phyloP scores from a whole-genome alignment of 2,797 vertebrate species.

The Pagetopsis macropterus region DNA sequence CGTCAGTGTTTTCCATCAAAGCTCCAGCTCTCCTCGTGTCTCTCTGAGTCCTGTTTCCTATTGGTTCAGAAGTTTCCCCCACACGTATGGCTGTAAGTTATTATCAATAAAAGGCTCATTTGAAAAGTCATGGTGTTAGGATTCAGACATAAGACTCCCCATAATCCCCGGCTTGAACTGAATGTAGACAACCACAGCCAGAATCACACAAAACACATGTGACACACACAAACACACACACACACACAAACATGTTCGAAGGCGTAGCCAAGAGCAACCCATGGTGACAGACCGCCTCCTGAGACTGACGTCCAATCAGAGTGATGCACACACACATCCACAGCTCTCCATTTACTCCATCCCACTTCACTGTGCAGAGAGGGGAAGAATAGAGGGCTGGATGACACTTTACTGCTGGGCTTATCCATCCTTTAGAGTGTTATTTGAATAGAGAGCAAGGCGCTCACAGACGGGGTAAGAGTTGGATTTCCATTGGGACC shows the following conservation, averaged over 20 bases:
- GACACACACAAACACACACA: constrained; percentile 6
- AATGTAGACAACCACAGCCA: constrained; percentile 7
- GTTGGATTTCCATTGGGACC: constrained; percentile 16
- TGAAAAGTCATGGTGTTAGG: neutral
- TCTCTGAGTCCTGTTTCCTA: too few species aligned
- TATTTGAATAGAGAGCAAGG: neutral
- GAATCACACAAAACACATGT: neutral
- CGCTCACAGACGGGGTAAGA: neutral
- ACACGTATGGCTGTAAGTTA: too few species aligned
- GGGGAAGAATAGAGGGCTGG: constrained; percentile 3
- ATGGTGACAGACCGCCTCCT: constrained; percentile 28
- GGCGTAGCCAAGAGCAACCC: constrained; percentile 15
- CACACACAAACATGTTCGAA: constrained; percentile 3
- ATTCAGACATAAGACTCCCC: constrained; percentile 9
- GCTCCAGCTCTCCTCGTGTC: too few species aligned
- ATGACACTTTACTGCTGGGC: constrained; percentile 18
- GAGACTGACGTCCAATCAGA: constrained; percentile 48
- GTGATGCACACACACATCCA: constrained; percentile 10
- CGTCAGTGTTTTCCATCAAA: too few species aligned
- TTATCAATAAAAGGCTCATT: neutral
- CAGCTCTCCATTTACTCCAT: constrained; percentile 24
- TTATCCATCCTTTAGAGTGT: neutral
- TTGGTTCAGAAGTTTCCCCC: too few species aligned
- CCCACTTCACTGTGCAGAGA: constrained; percentile 34
- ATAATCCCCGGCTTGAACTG: neutral